Conservation (phyloP, 30 jellyfish, hydroid and myxozoan species). For the Clytia hemisphaerica region DNA sequence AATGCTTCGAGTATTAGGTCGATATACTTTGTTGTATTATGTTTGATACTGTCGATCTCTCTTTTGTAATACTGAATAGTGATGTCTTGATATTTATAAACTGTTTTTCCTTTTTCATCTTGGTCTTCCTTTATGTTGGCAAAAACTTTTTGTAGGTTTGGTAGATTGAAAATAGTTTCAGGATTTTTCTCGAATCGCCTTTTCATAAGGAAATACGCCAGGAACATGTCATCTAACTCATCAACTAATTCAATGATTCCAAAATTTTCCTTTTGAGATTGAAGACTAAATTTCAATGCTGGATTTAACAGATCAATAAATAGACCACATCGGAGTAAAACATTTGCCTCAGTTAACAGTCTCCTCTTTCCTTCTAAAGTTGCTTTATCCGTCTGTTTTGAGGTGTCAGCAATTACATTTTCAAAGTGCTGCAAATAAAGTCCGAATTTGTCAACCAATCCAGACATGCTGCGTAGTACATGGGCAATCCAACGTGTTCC, state of each 20-base stretch:
- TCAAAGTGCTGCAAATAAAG: slow-evolving; percentile 1
- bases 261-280: background rate
- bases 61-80: no score
- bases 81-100: no score
- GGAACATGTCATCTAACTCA: background rate
- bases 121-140: no score
- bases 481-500: slow-evolving; percentile 27
- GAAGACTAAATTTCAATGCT: background rate
- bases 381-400: slow-evolving; percentile 3
- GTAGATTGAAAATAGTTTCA: no score
- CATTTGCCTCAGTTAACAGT: background rate
- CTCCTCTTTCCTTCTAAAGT: slow-evolving; percentile 1
- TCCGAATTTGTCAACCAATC: background rate
- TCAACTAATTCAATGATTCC: background rate
- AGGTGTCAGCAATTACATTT: background rate
- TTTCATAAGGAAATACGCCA: no score
- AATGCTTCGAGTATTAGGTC: no score
- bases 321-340: background rate
- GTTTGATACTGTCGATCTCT: no score
- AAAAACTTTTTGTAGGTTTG: no score
- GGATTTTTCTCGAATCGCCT: no score
- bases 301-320: background rate
- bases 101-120: no score
- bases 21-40: no score
- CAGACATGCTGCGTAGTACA: background rate